Evolutionary conservation across 2,888 invertebrate genomes (phyloP), one percentile per base, ranked within the genome.

Genomic region (Coelinius sp.): DNA sequence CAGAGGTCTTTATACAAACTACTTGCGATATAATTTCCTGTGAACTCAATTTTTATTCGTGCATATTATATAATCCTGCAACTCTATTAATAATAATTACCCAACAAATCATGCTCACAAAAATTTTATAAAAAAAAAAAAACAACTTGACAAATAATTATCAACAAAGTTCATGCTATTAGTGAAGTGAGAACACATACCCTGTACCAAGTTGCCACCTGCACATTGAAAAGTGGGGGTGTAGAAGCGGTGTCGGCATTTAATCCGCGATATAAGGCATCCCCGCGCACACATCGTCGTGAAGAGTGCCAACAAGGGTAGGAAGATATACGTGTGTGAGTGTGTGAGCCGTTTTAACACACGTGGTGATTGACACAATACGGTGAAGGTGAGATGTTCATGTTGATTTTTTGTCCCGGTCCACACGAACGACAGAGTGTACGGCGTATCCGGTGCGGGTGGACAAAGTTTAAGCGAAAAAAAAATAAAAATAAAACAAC

Each of bases 161-260:
- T 41, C 62, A 53, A 56, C 73, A 70, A 78, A 79, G 81, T 80
- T 80, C 86, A 86, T 86, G 85, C 86, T 85, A 86, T 86, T 86
- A 87, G 87, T 87, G 83, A 84, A 84, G 84, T 86, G 84, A 84
- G 84, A 77, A 75, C 90, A 94, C 95, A 91, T 95, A 95, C 95
- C 95, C 94, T 93, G 92, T 93, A 95, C 95, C 95, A 95, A 91
- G 93, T 93, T 90, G 95, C 94, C 92, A 95, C 95, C 95, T 95
- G 92, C 86, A 88, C 88, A 80, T 83, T 83, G 82, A 82, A 84
- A 85, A 44, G 41, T 79, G 81, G 82, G 82, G 78, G 77, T 82
- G 84, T 82, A 83, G 83, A 82, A 84, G 80, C 82, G 83, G 80
- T 78, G 81, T 78, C 80, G 79, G 78, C 79, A 76, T 77, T 78